Evolutionary conservation across 1,140 invertebrate genomes (phyloP), one percentile per base, ranked within the genome.

Genomic region (Neotoxoptera formosana): DNA sequence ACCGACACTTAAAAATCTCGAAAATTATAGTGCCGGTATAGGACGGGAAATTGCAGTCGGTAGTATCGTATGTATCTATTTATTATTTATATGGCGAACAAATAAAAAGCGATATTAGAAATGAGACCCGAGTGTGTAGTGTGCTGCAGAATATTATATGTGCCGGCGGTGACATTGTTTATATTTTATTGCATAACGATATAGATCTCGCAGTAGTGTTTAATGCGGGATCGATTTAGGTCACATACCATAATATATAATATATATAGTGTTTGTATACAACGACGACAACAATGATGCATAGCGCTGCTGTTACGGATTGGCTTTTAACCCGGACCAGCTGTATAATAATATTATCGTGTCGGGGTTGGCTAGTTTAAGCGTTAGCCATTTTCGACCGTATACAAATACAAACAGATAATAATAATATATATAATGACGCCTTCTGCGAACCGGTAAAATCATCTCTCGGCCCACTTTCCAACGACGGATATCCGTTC

Each of bases 401-500:
- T 53, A 89, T 53, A 89, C 20, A 23, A 89, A 89, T 53, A 89
- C 20, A 23, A 89, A 89, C 87, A 23, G 47, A 87, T 36, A 53
- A 36, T 56, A 89, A 36, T n/a, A n/a, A n/a, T n/a, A n/a, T n/a
- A n/a, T 56, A 89, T 56, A 56, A 89, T n/a, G 51, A 89, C 51
- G 88, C 51, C 88, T 89, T 89, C 51, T 89, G 41, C 14, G 30
- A 91, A 76, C 90, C 90, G 67, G 41, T 81, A 91, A 81, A 91
- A 91, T n/a, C 90, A 83, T 81, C 90, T 83, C 51, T 76, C 90
- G 90, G 90, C 67, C 30, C 47, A 91, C 90, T 91, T 91, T 91
- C 21, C 76, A 14, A 7, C 47, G 7, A 47, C 67, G 90, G 60
- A 83, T 91, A 91, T 91, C 90, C 90, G 41, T 91, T 91, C 47